Percentiles rank a stretch among this genome's conserved stretches.
phyloP scores from a whole-genome alignment of 2,888 invertebrate species.

The Lycaena phlaeas region DNA sequence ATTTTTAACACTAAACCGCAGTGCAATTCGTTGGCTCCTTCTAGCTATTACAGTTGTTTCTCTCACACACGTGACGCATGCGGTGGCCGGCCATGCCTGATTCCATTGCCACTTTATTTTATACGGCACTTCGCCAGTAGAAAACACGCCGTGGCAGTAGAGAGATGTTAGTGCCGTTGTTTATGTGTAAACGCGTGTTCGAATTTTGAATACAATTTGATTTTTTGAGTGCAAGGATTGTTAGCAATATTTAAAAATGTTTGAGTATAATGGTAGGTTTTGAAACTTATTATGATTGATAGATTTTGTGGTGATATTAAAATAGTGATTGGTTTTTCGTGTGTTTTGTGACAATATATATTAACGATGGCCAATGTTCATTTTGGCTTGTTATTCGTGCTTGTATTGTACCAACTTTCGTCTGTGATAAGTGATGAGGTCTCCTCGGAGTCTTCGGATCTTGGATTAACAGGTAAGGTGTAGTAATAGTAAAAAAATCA shows the following conservation, averaged over 20 bases:
- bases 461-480: constrained; percentile 46
- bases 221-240: background rate
- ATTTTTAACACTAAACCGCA: constrained; percentile 18
- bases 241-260: background rate
- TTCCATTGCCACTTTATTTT: constrained; percentile 7
- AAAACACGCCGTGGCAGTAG: no score
- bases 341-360: constrained; percentile 45
- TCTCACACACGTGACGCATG: constrained; percentile 26
- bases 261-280: background rate
- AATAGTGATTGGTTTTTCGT: constrained; percentile 41
- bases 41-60: constrained; percentile 24
- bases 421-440: constrained; percentile 45
- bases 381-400: constrained; percentile 54
- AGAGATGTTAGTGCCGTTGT: constrained; percentile 46
- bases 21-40: constrained; percentile 35
- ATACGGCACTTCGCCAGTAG: constrained; percentile 9
- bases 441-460: constrained; percentile 52
- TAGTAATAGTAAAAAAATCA: no score
- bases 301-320: constrained; percentile 25
- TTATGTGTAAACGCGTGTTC: constrained; percentile 26
- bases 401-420: constrained; percentile 52
- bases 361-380: constrained; percentile 55
- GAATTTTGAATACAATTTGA: constrained; percentile 15
- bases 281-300: constrained; percentile 36
- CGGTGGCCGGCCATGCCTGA: constrained; percentile 13